Percentiles rank a stretch among this genome's conserved stretches.
These are phyloP conservation scores for Desmodus rotundus DNA, from an alignment of 2,113 vertebrate species.

Conservation along the genomic window DNA sequence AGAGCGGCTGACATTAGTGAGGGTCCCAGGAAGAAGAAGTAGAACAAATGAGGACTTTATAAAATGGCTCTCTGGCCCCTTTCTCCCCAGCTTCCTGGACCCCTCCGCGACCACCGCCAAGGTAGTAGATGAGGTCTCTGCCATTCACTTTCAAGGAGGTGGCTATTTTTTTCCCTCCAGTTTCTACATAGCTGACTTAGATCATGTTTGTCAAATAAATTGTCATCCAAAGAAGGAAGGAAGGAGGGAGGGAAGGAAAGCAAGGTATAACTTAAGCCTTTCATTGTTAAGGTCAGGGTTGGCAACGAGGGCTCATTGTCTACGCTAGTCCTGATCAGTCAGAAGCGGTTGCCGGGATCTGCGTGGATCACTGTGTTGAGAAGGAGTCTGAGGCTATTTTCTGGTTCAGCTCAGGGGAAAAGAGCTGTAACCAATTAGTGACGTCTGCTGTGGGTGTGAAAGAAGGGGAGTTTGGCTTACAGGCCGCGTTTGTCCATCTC, in stretches of 20 bases:
- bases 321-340: not conserved
- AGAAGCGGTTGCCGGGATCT: not conserved
- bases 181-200: not conserved
- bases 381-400: not conserved
- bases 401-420: not conserved
- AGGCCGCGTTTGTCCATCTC: not conserved
- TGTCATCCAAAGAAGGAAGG: not conserved
- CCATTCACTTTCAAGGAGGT: fast-evolving
- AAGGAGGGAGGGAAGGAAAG: not conserved
- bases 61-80: not conserved
- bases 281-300: not conserved
- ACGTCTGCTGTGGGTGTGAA: not conserved
- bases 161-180: not conserved
- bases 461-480: not conserved
- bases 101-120: not conserved
- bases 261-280: not conserved
- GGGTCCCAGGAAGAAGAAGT: not conserved
- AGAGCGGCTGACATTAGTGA: not conserved
- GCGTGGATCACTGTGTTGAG: not conserved
- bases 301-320: not conserved
- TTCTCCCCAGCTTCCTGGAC: not conserved
- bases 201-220: not conserved
- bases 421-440: not conserved
- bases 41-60: not conserved
- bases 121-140: not conserved